Evolutionary conservation across 2,797 vertebrate species (phyloP), one percentile per base, ranked within the genome.

Genomic region (Coregonus suidteri): DNA sequence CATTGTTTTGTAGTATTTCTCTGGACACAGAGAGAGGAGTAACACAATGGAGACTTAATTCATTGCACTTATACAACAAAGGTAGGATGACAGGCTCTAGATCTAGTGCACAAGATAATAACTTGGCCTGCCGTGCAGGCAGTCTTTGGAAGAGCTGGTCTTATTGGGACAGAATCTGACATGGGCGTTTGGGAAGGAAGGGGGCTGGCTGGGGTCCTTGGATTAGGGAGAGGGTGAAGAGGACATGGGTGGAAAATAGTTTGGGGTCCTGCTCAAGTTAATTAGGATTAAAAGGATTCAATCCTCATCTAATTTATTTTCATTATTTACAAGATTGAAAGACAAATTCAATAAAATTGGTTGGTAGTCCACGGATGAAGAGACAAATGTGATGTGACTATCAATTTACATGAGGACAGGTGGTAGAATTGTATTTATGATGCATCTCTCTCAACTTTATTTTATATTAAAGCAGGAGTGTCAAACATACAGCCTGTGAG

Each of bases 51-150:
- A 25, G 7, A 20, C 79, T 37, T 78, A 90, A 93, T 91, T 91
- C 93, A 96, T 96, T 96, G 95, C 95, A 96, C 95, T 95, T 93
- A 89, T 86, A 92, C 84, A 88, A 91, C 86, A 90, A 91, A 93
- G 91, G 89, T 92, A 91, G 93, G 90, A 93, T 91, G 92, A 91
- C 82, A 77, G 62, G 87, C 74, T 95, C 86, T 92, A 91, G 90
- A 93, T 93, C 91, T 94, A 95, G 93, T 95, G 94, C 93, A 94
- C 92, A 91, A 85, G 83, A 92, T 73, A 68, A 51, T 14, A 82
- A 87, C 79, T 77, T 87, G 85, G 89, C 90, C 89, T 90, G 84
- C 83, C 82, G 79, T n/a, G 77, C 66, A 84, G 87, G 85, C 89
- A 84, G 91, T 94, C 95, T 96, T 95, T 95, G 94, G 94, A 94